phyloP scores from a whole-genome alignment of 2,113 vertebrate species.

The Micronycteris hirsuta region DNA sequence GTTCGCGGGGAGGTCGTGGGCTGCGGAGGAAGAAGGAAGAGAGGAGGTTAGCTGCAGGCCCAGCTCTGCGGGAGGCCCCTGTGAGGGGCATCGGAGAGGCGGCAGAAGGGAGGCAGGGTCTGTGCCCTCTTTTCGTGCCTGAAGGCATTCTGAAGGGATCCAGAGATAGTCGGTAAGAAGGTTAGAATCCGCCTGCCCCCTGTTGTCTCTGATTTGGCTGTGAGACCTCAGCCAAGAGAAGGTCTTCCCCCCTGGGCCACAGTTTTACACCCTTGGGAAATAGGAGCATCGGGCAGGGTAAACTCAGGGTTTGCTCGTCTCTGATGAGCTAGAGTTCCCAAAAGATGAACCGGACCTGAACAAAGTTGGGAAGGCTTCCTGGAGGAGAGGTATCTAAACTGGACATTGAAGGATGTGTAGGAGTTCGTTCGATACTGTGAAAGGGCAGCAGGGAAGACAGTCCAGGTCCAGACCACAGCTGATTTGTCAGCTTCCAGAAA shows the following conservation, averaged over 20 bases:
- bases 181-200: too few species aligned
- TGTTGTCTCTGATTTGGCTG: background rate
- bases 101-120: fast-evolving
- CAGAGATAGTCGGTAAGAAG: background rate
- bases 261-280: background rate
- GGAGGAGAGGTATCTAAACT: background rate
- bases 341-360: background rate
- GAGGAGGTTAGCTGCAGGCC: background rate
- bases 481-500: background rate
- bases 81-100: background rate
- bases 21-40: constrained; percentile 78
- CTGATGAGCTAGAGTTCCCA: background rate
- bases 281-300: background rate
- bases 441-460: background rate
- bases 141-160: too few species aligned
- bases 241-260: background rate
- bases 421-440: background rate
- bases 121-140: fast-evolving
- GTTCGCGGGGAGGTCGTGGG: constrained; percentile 90
- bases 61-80: fast-evolving
- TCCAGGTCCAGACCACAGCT: background rate
- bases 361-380: background rate
- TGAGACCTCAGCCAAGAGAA: background rate
- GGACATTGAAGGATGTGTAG: background rate
- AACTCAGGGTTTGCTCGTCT: background rate